phyloP scores from a whole-genome alignment of 2,888 invertebrate genomes.

The Cerceris rybyensis region DNA sequence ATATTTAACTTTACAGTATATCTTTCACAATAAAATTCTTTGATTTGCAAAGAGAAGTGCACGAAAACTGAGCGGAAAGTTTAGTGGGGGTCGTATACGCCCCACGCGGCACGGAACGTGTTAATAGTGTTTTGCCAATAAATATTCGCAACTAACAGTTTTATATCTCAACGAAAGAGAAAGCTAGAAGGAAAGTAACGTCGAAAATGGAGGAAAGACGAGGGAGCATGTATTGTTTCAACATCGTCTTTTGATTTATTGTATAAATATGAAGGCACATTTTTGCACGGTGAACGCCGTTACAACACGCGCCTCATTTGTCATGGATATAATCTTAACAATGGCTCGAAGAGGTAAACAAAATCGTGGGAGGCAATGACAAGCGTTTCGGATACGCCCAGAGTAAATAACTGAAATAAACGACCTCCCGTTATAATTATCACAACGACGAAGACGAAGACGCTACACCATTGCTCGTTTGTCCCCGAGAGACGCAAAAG shows the following conservation, averaged over 20 bases:
- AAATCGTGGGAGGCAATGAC: slow-evolving; percentile 56
- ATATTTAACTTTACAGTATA: too few species aligned
- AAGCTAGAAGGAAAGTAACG: too few species aligned
- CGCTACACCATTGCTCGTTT: slow-evolving; percentile 41
- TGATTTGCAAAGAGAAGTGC: too few species aligned
- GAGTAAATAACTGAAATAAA: slow-evolving; percentile 68
- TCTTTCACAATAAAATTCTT: too few species aligned
- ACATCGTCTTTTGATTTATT: neutral
- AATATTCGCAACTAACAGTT: too few species aligned
- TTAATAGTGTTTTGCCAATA: too few species aligned
- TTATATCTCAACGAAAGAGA: too few species aligned
- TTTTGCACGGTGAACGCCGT: neutral
- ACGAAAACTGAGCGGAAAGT: too few species aligned
- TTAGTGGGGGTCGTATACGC: too few species aligned
- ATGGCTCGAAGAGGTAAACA: slow-evolving; percentile 47
- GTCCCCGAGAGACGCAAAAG: slow-evolving; percentile 39
- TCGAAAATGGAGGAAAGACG: too few species aligned
- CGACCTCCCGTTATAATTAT: slow-evolving; percentile 64
- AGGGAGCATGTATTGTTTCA: slow-evolving; percentile 5
- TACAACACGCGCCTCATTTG: slow-evolving; percentile 30
- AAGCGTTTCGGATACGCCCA: slow-evolving; percentile 53
- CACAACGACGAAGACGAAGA: slow-evolving; percentile 25
- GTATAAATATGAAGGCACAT: slow-evolving; percentile 16
- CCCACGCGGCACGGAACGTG: too few species aligned
- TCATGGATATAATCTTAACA: slow-evolving; percentile 52